A percentile compares a stretch with the other conserved stretches of the same genome.
These are phyloP conservation scores for Microcebus lehilahytsara DNA, from an alignment of 2,113 vertebrate genomes.

Conservation along the genomic window DNA sequence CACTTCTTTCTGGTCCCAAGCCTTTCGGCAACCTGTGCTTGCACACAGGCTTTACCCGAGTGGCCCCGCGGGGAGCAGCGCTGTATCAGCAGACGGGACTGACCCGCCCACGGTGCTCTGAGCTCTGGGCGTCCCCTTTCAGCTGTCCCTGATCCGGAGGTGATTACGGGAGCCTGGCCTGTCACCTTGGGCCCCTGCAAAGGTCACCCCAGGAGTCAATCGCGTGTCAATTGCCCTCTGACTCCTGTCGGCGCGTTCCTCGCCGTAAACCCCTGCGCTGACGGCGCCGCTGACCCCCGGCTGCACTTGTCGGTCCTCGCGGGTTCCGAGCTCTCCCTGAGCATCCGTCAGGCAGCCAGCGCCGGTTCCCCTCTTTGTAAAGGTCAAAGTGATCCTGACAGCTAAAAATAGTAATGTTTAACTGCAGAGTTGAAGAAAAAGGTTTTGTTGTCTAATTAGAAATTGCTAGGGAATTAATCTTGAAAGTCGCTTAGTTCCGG, in stretches of 20 bases:
- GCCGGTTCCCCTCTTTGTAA: not conserved
- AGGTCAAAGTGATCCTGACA: not conserved
- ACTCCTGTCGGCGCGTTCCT: not conserved
- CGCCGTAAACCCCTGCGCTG: not conserved
- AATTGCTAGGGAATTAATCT: not conserved
- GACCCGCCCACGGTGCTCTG: accelerated
- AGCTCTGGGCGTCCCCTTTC: not conserved
- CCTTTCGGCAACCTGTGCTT: not conserved
- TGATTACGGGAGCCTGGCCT: not conserved
- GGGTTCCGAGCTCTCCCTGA: not conserved
- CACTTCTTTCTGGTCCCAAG: not conserved
- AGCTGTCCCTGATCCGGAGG: not conserved
- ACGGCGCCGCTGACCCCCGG: not conserved
- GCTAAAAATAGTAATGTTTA: not conserved
- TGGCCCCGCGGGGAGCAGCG: not conserved
- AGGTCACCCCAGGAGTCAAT: not conserved
- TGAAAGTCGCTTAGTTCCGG: not conserved
- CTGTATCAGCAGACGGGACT: not conserved
- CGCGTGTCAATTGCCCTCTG: slow-evolving; percentile 41
- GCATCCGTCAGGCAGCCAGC: not conserved
- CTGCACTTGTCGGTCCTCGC: not conserved
- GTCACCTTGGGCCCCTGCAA: slow-evolving; percentile 34
- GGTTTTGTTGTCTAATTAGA: not conserved
- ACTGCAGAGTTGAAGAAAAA: not conserved
- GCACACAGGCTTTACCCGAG: not conserved